Percentiles rank a stretch among this genome's conserved stretches.
Conservation (phyloP, 2,888 invertebrate genomes). For the Pristionchus fissidentatus region DNA sequence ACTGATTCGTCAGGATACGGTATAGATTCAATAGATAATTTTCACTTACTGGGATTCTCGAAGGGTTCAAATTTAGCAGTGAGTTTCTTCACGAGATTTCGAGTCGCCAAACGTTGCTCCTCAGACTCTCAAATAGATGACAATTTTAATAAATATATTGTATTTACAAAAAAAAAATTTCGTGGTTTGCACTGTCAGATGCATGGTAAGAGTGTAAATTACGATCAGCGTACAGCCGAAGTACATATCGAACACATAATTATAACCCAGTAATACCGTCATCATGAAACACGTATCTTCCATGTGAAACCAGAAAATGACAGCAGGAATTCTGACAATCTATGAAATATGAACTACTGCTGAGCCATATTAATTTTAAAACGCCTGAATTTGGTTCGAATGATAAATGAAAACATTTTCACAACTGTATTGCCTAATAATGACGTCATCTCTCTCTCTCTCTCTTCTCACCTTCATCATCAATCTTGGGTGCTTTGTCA, state of each 20-base stretch:
- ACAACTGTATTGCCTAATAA: too few relatives aligned
- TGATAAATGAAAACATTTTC: too few relatives aligned
- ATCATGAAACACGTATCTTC: too few relatives aligned
- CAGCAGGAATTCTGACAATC: too few relatives aligned
- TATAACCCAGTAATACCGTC: too few relatives aligned
- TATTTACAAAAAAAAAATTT: neutral
- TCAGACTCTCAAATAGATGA: slow-evolving; percentile 7
- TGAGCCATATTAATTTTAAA: too few relatives aligned
- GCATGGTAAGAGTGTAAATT: neutral
- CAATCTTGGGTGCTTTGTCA: slow-evolving; percentile 11
- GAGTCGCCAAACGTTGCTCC: slow-evolving; percentile 11
- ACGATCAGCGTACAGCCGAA: too few relatives aligned
- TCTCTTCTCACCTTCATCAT: slow-evolving; percentile 5
- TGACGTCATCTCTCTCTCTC: neutral
- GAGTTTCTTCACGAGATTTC: slow-evolving; percentile 1
- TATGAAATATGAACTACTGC: too few relatives aligned
- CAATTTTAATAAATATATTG: neutral
- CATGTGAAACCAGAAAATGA: too few relatives aligned
- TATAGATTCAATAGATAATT: neutral
- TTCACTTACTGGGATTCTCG: slow-evolving; percentile 45
- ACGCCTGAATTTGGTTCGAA: too few relatives aligned
- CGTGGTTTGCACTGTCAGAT: neutral
- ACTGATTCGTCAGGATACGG: neutral
- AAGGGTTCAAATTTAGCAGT: slow-evolving; percentile 38
- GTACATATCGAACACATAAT: too few relatives aligned